Percentiles rank a stretch among this genome's conserved stretches.
These are phyloP conservation scores for Homarus gammarus DNA, from an alignment of 2,888 invertebrate species.

Conservation along the genomic window DNA sequence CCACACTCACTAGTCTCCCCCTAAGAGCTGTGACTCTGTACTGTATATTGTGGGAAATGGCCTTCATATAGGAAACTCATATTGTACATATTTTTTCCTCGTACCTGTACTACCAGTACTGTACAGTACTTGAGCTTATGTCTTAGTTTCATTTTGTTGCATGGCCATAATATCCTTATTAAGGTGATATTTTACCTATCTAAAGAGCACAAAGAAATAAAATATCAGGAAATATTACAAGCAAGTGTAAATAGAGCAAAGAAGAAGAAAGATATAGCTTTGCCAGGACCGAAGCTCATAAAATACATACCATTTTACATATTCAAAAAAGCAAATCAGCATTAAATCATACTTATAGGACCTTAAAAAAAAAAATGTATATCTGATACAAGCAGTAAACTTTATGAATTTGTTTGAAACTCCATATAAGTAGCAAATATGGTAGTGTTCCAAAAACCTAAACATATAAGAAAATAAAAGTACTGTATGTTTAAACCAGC, in stretches of 20 bases:
- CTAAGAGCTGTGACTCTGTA: too few relatives aligned
- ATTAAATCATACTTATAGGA: background rate
- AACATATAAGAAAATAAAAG: background rate
- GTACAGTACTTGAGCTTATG: too few relatives aligned
- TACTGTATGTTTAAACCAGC: background rate
- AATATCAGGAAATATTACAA: background rate
- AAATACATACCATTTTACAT: background rate
- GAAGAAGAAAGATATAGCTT: background rate
- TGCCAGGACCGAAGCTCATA: constrained; percentile 62
- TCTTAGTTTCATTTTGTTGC: too few relatives aligned
- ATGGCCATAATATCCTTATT: too few relatives aligned
- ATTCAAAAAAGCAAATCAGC: background rate
- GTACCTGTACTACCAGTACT: too few relatives aligned
- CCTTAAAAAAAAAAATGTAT: background rate
- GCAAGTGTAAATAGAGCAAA: constrained; percentile 7
- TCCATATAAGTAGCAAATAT: background rate
- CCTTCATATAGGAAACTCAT: too few relatives aligned
- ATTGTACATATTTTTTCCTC: too few relatives aligned
- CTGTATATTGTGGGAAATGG: too few relatives aligned
- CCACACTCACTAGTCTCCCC: too few relatives aligned
- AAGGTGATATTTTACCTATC: too few relatives aligned
- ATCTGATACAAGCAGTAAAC: background rate
- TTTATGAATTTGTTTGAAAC: background rate
- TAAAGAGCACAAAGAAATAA: too few relatives aligned
- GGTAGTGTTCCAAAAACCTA: background rate